These are phyloP conservation scores for Ptilodon capucinus DNA, from an alignment of 2,888 invertebrate genomes.

Conservation along the genomic window DNA sequence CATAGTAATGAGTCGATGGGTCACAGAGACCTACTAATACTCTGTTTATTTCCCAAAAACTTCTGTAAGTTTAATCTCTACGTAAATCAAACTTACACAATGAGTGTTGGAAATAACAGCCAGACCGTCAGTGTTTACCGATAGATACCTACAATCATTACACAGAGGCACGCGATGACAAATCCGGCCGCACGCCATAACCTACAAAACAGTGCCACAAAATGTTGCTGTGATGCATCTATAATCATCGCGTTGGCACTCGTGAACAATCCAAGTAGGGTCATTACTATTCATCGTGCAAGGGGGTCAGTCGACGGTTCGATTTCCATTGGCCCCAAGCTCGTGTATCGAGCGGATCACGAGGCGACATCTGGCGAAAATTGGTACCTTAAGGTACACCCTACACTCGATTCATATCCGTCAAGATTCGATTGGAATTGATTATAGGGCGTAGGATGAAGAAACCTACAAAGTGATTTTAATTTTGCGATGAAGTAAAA, in stretches of 20 bases:
- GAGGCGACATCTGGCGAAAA: conserved; percentile 48
- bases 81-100: neutral
- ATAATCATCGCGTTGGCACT: conserved; percentile 31
- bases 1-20: neutral
- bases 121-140: neutral
- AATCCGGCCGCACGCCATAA: conserved; percentile 33
- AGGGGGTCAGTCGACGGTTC: conserved; percentile 62
- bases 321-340: conserved; percentile 53
- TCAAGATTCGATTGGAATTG: conserved; percentile 1
- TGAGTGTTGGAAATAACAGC: neutral
- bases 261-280: conserved; percentile 59
- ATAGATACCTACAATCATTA: neutral
- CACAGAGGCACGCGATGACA: conserved; percentile 15
- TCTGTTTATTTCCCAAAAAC: too few relatives aligned
- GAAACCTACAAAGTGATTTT: neutral
- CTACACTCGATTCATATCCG: conserved; percentile 23
- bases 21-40: neutral
- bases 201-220: too few relatives aligned
- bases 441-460: neutral
- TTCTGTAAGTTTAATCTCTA: neutral
- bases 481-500: neutral
- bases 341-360: conserved; percentile 37
- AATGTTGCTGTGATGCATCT: conserved; percentile 36
- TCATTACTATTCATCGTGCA: conserved; percentile 73
- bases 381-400: conserved; percentile 24